Evolutionary conservation across 92 coral and sea anemone species (phyloP), one percentile per base, ranked within the genome.

Genomic region (Zoanthus sansibaricus): DNA sequence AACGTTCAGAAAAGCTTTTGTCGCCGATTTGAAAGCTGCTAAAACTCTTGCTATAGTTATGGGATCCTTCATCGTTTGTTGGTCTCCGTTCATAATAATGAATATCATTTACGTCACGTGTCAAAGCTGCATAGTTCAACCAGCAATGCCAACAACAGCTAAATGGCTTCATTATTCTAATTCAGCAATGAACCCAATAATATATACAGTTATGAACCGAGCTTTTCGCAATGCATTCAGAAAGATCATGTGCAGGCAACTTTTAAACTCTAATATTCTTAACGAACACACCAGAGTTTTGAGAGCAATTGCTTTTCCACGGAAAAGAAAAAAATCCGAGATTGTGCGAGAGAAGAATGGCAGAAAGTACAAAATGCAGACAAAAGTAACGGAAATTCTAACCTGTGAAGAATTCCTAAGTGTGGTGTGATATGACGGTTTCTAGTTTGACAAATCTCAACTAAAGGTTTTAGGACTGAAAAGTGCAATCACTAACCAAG

Each of bases 121-220:
- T 52, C 5, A 1, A 45, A 9, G 45, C 3, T 20, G 78, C 10
- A 90, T 94, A 45, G 78, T 90, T n/a, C 84, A 90, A 4, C 15
- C 55, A 11, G 55, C 15, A 0, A 55, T 86, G 47, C 62, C 86
- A 37, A 83, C 82, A 58, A 84, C 90, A 6, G 88, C 92, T 59
- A 94, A 94, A 86, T 94, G 98, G 98, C 95, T 94, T 55, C 95
- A 92, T 82, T 94, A 94, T 82, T 90, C 95, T 20, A 94, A 94
- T 87, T 92, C 95, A 58, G 91, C 95, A 17, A 89, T 94, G 56
- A 94, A 94, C 75, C 98, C 98, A 4, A 87, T 94, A 67, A 94
- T 94, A 31, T 94, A 94, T 69, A 89, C 98, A 20, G 80, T 91
- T 32, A 86, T 94, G 21, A 94, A 94, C 79, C 92, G 95, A 48